Base-by-base conservation (phyloP, 2,113 vertebrate species). In the Carlito syrichta region DNA sequence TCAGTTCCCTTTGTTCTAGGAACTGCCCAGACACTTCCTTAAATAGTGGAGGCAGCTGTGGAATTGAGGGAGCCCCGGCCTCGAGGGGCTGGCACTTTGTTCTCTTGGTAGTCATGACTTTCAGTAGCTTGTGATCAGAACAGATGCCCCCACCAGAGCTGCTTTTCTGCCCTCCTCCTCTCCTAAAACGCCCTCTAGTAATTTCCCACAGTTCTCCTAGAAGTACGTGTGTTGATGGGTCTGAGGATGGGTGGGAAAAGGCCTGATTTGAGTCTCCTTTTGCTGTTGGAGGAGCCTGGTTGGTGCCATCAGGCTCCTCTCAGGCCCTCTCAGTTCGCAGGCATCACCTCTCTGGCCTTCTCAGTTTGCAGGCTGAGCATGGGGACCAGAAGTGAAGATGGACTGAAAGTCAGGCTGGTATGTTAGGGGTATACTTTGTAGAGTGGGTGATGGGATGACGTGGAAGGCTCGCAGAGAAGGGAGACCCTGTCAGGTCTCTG, bases 401-500 rank as follows among this genome's bases (percentile, higher is more conserved):
- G 30, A 48, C 74, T 5, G 23, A 56, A 20, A 35, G 56, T 22
- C 8, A 17, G 60, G n/a, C 22, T 30, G 45, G 38, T 73, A 10
- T 30, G 2, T 45, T 58, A 38, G 45, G 66, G 58, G 60, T 14
- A 86, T 82, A 32, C 73, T 76, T 58, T 91, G 45, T 50, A 78
- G 62, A 35, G 6, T 7, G 17, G 58, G 56, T 43, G 73, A 40
- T 54, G 43, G 27, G 16, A 17, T 43, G 48, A 35, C 7, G 3
- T 7, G 50, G 52, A 12, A 48, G 2, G 32, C 45, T 25, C 35
- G 43, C 19, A 17, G 58, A 7, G 16, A 38, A 16, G 27, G 50
- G 43, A 13, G 52, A 81, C 12, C 32, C 0, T 0, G 2, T 54
- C 43, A 13, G 5, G 32, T 40, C 45, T 79, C 60, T 84, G n/a